phyloP scores from a whole-genome alignment of 1,140 invertebrate species.

The Centruroides sculpturatus region DNA sequence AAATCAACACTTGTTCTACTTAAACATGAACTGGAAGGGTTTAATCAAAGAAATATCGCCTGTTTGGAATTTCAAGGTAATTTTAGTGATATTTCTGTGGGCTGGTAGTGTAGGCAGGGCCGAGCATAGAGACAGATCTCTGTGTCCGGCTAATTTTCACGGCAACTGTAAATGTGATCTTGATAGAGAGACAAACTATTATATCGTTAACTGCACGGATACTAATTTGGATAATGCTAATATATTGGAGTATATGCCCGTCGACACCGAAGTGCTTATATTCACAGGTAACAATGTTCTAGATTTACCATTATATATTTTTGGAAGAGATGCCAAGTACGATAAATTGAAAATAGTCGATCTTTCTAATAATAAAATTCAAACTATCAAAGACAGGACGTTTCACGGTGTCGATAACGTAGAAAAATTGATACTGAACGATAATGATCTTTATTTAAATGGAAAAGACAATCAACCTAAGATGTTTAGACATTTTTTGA shows the following conservation, averaged over 20 bases:
- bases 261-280: conserved; percentile 49
- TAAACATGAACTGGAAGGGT: too few relatives aligned
- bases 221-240: conserved; percentile 40
- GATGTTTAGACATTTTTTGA: conserved; percentile 61
- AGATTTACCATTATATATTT: conserved; percentile 52
- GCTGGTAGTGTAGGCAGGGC: background rate
- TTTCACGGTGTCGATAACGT: conserved; percentile 59
- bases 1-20: too few relatives aligned
- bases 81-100: background rate
- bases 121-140: background rate
- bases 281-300: conserved; percentile 54
- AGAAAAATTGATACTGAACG: conserved; percentile 52
- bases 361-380: conserved; percentile 60
- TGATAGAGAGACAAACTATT: conserved; percentile 21
- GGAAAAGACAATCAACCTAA: conserved; percentile 48
- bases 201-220: conserved; percentile 57
- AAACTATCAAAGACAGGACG: conserved; percentile 54
- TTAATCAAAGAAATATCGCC: too few relatives aligned
- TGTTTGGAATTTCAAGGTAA: background rate
- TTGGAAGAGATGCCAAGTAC: conserved; percentile 45
- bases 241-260: conserved; percentile 45
- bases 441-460: conserved; percentile 52
- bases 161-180: too few relatives aligned
- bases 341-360: conserved; percentile 48
- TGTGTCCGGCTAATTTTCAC: too few relatives aligned